Conservation (phyloP, 2,888 invertebrate genomes). For the Scaptomyza cyrtandrae region DNA sequence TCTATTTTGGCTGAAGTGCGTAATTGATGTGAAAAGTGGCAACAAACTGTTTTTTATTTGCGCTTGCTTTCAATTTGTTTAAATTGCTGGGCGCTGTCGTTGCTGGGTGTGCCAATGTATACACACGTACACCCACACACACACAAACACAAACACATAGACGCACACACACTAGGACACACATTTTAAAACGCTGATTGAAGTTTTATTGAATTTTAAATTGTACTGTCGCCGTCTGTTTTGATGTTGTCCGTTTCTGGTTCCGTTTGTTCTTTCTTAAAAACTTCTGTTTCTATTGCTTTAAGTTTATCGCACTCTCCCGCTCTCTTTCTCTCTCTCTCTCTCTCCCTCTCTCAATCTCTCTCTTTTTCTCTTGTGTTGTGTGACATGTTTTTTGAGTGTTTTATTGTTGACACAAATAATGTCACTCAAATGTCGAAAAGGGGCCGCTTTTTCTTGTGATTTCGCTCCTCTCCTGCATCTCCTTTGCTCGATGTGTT, state of each 20-base stretch:
- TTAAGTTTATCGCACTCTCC: slow-evolving; percentile 4
- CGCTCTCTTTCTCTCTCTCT: slow-evolving; percentile 6
- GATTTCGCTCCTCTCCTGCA: slow-evolving; percentile 1
- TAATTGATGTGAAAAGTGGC: slow-evolving; percentile 80
- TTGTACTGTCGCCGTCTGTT: slow-evolving; percentile 54
- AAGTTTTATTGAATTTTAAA: slow-evolving; percentile 79
- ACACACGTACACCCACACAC: slow-evolving; percentile 48
- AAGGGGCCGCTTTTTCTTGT: slow-evolving; percentile 65
- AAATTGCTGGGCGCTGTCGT: slow-evolving; percentile 76
- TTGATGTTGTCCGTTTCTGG: slow-evolving; percentile 18
- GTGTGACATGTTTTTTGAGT: slow-evolving; percentile 60
- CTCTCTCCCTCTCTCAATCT: slow-evolving; percentile 10
- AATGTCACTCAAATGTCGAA: slow-evolving; percentile 78
- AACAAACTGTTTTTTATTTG: slow-evolving; percentile 80
- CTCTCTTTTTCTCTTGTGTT: slow-evolving; percentile 6
- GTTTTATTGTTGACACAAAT: slow-evolving; percentile 80
- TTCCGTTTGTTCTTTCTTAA: slow-evolving; percentile 18
- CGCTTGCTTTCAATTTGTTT: slow-evolving; percentile 80
- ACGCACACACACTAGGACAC: slow-evolving; percentile 15
- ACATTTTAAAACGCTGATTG: slow-evolving; percentile 73
- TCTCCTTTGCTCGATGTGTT: slow-evolving; percentile 20
- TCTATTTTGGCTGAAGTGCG: slow-evolving; percentile 79
- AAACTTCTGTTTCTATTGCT: slow-evolving; percentile 33
- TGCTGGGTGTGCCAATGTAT: slow-evolving; percentile 57
- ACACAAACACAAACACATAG: slow-evolving; percentile 14